Percentiles rank a stretch among this genome's conserved stretches.
These are phyloP conservation scores for Oryzias curvinotus DNA, from an alignment of 2,113 vertebrate genomes.

Conservation along the genomic window DNA sequence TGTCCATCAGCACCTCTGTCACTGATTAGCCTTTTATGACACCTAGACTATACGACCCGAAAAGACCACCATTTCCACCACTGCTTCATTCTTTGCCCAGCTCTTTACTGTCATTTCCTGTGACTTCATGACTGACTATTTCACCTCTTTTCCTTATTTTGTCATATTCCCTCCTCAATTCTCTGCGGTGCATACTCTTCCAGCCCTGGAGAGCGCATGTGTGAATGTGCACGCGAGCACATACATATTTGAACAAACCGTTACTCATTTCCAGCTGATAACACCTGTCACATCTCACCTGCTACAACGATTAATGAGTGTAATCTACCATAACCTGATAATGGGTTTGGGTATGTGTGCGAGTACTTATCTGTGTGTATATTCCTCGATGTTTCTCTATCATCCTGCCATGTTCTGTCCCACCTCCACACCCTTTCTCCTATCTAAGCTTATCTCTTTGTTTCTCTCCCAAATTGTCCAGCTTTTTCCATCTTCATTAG, in stretches of 20 bases:
- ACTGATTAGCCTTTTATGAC: constrained; percentile 58
- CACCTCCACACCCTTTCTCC: constrained; percentile 17
- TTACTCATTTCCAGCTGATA: constrained; percentile 67
- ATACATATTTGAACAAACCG: constrained; percentile 46
- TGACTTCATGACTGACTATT: constrained; percentile 32
- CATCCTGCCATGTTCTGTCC: constrained; percentile 24
- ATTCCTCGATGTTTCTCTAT: constrained; percentile 8
- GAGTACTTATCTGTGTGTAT: not conserved
- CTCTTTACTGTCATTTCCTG: constrained; percentile 35
- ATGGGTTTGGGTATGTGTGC: constrained; percentile 45
- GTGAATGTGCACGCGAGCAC: constrained; percentile 2
- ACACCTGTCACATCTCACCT: constrained; percentile 72
- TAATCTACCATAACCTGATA: constrained; percentile 71
- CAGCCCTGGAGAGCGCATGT: constrained; percentile 14
- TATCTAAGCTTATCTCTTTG: constrained; percentile 34
- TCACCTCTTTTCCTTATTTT: constrained; percentile 45
- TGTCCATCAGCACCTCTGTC: constrained; percentile 50
- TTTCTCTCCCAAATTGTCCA: not conserved
- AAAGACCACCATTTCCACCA: constrained; percentile 25
- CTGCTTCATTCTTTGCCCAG: constrained; percentile 43
- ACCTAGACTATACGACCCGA: constrained; percentile 52
- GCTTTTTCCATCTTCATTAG: constrained; percentile 13
- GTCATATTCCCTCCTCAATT: constrained; percentile 17
- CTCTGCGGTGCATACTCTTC: constrained; percentile 1
- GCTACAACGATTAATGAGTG: constrained; percentile 66